phyloP scores from a whole-genome alignment of 2,113 vertebrate species.

The Zingel zingel region DNA sequence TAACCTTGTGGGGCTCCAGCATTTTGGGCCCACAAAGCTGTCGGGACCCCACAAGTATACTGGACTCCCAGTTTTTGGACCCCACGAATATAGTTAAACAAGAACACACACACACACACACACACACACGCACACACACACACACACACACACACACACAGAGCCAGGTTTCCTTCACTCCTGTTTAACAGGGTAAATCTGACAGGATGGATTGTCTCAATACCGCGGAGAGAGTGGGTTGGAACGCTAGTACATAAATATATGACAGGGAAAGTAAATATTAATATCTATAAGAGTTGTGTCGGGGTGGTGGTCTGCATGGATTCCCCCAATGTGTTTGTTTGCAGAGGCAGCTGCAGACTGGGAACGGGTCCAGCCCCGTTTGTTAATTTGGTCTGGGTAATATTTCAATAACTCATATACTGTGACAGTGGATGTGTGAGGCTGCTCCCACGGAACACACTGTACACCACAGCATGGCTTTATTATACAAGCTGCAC shows the following conservation, averaged over 20 bases:
- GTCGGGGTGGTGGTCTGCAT: conserved; percentile 58
- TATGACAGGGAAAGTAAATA: conserved; percentile 67
- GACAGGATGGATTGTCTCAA: conserved; percentile 73
- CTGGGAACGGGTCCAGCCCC: background rate
- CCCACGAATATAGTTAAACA: too few species aligned
- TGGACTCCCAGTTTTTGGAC: too few species aligned
- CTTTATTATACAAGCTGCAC: conserved; percentile 29
- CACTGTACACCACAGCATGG: conserved; percentile 11
- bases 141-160: conserved; percentile 23
- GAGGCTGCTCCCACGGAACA: conserved; percentile 14
- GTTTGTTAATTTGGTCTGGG: conserved; percentile 50
- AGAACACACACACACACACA: conserved; percentile 33
- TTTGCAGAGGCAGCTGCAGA: conserved; percentile 36
- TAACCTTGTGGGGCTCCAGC: too few species aligned
- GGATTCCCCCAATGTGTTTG: conserved; percentile 63
- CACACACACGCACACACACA: conserved; percentile 32
- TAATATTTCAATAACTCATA: conserved; percentile 64
- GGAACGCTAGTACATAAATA: conserved; percentile 66
- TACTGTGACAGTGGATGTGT: conserved; percentile 17
- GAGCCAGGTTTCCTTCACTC: background rate
- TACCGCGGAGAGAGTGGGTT: conserved; percentile 56
- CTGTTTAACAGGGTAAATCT: conserved; percentile 68
- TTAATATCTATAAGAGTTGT: conserved; percentile 65
- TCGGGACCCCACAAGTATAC: too few species aligned
- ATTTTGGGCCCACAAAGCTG: too few species aligned